Conservation (phyloP, 2,888 invertebrate genomes). For the Agrenia bidenticulata region DNA sequence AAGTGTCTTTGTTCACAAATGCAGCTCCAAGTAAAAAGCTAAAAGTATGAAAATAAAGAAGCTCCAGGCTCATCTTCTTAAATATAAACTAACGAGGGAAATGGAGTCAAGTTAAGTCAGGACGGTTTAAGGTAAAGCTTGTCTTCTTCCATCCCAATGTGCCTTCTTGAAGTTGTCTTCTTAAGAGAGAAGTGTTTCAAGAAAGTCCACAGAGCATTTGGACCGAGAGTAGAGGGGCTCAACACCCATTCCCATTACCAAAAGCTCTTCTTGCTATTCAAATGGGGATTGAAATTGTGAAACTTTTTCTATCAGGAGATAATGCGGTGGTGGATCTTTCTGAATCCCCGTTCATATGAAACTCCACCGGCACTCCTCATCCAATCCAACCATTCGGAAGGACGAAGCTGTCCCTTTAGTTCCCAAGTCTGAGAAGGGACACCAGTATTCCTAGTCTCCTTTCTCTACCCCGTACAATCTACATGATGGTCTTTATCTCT, state of each 20-base stretch:
- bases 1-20: too few relatives aligned
- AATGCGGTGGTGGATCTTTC: slow-evolving; percentile 36
- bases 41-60: too few relatives aligned
- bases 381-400: too few relatives aligned
- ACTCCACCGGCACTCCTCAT: too few relatives aligned
- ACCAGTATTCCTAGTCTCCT: too few relatives aligned
- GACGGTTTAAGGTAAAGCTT: slow-evolving; percentile 12
- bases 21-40: too few relatives aligned
- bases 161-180: slow-evolving; percentile 15
- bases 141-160: not conserved
- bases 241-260: slow-evolving; percentile 32
- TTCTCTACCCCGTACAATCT: too few relatives aligned
- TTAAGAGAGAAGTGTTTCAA: slow-evolving; percentile 7
- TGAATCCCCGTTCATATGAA: slow-evolving; percentile 14
- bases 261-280: slow-evolving; percentile 30
- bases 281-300: slow-evolving; percentile 42
- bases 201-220: slow-evolving; percentile 10
- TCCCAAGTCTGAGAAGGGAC: too few relatives aligned
- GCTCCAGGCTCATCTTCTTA: slow-evolving; percentile 1
- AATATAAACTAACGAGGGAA: slow-evolving; percentile 3
- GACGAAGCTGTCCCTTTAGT: too few relatives aligned
- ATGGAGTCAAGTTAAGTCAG: slow-evolving; percentile 4
- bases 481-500: not conserved
- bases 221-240: slow-evolving; percentile 13
- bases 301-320: slow-evolving; percentile 49